Evolutionary conservation across 2,888 invertebrate species (phyloP).

Genomic region (Conus canariensis): DNA sequence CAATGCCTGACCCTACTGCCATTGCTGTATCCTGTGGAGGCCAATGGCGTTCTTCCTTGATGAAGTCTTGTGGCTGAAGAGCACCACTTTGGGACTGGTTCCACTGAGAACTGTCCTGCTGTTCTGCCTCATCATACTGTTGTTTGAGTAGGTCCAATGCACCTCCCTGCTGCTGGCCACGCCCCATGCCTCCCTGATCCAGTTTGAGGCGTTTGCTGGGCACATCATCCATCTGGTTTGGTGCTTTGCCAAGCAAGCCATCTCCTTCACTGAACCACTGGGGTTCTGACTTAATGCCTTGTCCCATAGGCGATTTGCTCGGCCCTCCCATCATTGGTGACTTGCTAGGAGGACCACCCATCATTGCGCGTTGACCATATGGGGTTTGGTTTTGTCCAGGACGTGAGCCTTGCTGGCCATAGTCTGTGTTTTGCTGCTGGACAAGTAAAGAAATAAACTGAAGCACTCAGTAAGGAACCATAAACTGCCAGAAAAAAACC

Average conservation of each 20-base stretch:
- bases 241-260: constrained; percentile 37
- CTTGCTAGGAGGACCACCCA: not conserved
- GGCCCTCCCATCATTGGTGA: constrained; percentile 16
- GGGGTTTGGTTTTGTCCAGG: not conserved
- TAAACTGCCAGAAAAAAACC: not conserved
- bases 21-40: not conserved
- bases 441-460: too few species aligned
- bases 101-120: constrained; percentile 26
- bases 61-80: constrained; percentile 8
- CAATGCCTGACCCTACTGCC: not conserved
- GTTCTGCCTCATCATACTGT: constrained; percentile 70
- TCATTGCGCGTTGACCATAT: not conserved
- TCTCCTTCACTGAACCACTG: constrained; percentile 44
- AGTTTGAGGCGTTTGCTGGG: constrained; percentile 60
- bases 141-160: constrained; percentile 75
- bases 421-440: constrained; percentile 7
- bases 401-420: constrained; percentile 20
- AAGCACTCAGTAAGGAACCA: not conserved
- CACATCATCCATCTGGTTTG: constrained; percentile 54
- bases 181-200: not conserved
- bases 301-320: constrained; percentile 47
- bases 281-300: constrained; percentile 46
- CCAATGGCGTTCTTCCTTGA: constrained; percentile 56
- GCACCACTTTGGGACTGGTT: not conserved
- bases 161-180: constrained; percentile 59